Evolutionary conservation across 2,113 vertebrate species (phyloP).

Genomic region (Lethenteron camtschaticum): DNA sequence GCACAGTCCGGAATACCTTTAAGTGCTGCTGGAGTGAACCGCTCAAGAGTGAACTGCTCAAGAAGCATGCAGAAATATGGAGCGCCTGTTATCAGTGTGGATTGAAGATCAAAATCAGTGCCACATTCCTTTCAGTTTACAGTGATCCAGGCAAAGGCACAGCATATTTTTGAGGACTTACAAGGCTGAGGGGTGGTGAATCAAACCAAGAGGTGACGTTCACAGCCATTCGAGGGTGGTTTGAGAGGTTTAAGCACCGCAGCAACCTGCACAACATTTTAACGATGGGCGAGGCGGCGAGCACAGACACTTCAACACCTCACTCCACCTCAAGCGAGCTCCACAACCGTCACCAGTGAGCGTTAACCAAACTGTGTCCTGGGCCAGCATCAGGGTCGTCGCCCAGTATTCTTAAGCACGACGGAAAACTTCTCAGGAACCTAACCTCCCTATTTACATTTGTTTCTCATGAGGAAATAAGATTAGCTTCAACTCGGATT

Average conservation of each 20-base stretch:
- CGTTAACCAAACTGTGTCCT: too few relatives aligned
- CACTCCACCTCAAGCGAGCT: too few relatives aligned
- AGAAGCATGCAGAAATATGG: not conserved
- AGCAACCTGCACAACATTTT: not conserved
- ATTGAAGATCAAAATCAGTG: not conserved
- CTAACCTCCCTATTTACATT: too few relatives aligned
- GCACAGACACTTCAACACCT: not conserved
- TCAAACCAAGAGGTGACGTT: not conserved
- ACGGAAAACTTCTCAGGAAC: too few relatives aligned
- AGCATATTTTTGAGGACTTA: not conserved
- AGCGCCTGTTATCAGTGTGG: not conserved
- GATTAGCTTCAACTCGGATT: too few relatives aligned
- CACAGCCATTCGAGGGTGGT: constrained; percentile 5
- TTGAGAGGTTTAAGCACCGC: not conserved
- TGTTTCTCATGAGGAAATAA: too few relatives aligned
- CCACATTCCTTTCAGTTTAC: not conserved
- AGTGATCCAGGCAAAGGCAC: constrained; percentile 2
- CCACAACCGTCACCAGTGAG: too few relatives aligned
- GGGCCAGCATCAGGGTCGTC: too few relatives aligned
- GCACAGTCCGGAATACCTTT: too few relatives aligned
- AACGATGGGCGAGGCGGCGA: not conserved
- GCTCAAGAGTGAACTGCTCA: too few relatives aligned
- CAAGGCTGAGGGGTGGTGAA: not conserved
- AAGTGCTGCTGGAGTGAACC: too few relatives aligned
- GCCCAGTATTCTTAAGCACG: too few relatives aligned